phyloP scores from a whole-genome alignment of 92 coral and sea anemone genomes.

The Nematostella vectensis region DNA sequence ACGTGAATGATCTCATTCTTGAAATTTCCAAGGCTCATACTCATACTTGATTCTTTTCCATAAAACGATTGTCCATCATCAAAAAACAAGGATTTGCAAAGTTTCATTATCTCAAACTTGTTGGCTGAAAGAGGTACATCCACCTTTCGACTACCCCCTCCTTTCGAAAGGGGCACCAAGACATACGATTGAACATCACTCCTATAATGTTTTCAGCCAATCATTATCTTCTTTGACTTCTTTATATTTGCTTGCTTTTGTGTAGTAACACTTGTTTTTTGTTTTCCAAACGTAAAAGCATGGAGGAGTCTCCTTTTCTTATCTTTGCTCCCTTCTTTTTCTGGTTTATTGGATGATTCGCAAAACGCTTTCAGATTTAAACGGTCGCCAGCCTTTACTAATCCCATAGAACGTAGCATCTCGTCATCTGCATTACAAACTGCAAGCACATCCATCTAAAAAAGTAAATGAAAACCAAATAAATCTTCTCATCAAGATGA shows the following conservation, averaged over 20 bases:
- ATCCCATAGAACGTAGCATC: constrained; percentile 40
- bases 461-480: constrained; percentile 16
- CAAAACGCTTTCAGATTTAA: constrained; percentile 54
- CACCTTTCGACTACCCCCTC: constrained; percentile 13
- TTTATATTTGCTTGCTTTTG: constrained; percentile 20
- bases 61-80: constrained; percentile 42
- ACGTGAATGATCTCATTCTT: constrained; percentile 37
- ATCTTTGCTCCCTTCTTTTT: constrained; percentile 17
- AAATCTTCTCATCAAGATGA: too few species aligned
- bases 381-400: constrained; percentile 45
- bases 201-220: constrained; percentile 41
- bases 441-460: constrained; percentile 50
- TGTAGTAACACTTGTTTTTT: constrained; percentile 12
- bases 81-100: constrained; percentile 38
- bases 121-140: background rate
- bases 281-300: constrained; percentile 39
- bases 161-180: constrained; percentile 12
- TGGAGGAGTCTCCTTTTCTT: constrained; percentile 37
- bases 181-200: constrained; percentile 34
- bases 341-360: constrained; percentile 16
- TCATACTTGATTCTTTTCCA: constrained; percentile 40
- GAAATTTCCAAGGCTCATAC: constrained; percentile 41
- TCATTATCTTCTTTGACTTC: constrained; percentile 32
- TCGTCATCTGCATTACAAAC: constrained; percentile 41
- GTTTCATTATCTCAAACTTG: background rate